These are phyloP conservation scores for Caenorhabditis remanei DNA, from an alignment of 1,140 invertebrate genomes.

Conservation along the genomic window DNA sequence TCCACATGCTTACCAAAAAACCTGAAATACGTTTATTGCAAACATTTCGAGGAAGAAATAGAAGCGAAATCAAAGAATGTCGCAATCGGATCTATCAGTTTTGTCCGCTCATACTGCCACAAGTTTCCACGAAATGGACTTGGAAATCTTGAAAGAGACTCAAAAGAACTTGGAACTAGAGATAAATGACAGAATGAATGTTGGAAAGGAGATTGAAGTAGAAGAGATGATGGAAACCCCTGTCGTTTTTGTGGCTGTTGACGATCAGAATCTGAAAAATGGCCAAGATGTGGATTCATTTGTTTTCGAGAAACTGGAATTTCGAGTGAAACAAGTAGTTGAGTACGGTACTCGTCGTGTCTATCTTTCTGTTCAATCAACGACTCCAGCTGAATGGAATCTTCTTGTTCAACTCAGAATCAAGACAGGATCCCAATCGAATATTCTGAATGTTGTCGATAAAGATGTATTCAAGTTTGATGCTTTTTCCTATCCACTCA, in stretches of 20 bases:
- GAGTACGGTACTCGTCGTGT: constrained; percentile 2
- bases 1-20: too few relatives aligned
- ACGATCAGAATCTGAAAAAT: constrained; percentile 1
- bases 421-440: constrained; percentile 11
- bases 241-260: not conserved
- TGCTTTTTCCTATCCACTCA: constrained; percentile 10
- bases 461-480: constrained; percentile 35
- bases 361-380: not conserved
- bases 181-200: not conserved
- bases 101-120: not conserved
- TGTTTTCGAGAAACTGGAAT: not conserved
- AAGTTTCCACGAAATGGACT: not conserved
- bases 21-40: too few relatives aligned
- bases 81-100: constrained; percentile 19
- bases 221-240: not conserved
- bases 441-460: constrained; percentile 48
- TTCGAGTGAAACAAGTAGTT: constrained; percentile 3
- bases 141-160: not conserved
- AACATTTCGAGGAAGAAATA: not conserved
- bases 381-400: constrained; percentile 26
- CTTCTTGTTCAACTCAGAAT: constrained; percentile 48
- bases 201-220: not conserved
- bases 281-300: not conserved
- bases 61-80: constrained; percentile 10
- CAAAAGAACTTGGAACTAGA: not conserved